Percentiles rank a stretch among this genome's conserved stretches.
These are phyloP conservation scores for Oncorhynchus tshawytscha DNA, from an alignment of 2,113 vertebrate species.

Conservation along the genomic window DNA sequence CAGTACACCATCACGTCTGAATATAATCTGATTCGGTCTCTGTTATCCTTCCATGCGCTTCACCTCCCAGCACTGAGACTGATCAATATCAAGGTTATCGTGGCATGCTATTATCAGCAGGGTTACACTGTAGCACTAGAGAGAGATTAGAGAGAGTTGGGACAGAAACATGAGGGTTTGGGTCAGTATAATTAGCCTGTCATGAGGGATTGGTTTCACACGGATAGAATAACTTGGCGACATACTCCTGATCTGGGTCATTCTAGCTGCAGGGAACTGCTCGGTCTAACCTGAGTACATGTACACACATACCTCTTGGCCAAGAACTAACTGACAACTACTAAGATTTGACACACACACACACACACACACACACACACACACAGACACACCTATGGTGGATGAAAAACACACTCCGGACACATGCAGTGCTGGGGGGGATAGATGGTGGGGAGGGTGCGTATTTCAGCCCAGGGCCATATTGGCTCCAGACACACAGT, in stretches of 20 bases:
- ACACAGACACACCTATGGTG: too few species aligned
- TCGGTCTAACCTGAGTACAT: constrained; percentile 7
- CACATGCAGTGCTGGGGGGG: background rate
- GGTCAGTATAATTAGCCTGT: constrained; percentile 51
- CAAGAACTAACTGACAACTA: too few species aligned
- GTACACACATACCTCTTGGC: background rate
- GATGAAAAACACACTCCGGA: background rate
- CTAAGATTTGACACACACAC: too few species aligned
- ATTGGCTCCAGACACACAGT: too few species aligned
- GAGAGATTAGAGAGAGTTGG: background rate
- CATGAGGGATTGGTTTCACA: constrained; percentile 40
- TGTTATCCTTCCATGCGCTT: too few species aligned
- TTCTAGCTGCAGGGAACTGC: constrained; percentile 5
- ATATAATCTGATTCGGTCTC: too few species aligned
- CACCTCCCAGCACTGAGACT: constrained; percentile 22
- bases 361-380: too few species aligned
- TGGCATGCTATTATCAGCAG: background rate
- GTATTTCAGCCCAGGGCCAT: too few species aligned
- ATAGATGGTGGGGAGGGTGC: too few species aligned
- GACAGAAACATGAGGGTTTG: background rate
- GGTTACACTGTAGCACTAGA: background rate
- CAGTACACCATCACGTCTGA: too few species aligned
- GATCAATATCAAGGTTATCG: constrained; percentile 39
- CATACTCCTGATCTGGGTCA: constrained; percentile 62
- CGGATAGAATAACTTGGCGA: constrained; percentile 46